A percentile compares a stretch with the other conserved stretches of the same genome.
These are phyloP conservation scores for Micromussa lordhowensis DNA, from an alignment of 92 coral and sea anemone genomes.

Conservation along the genomic window DNA sequence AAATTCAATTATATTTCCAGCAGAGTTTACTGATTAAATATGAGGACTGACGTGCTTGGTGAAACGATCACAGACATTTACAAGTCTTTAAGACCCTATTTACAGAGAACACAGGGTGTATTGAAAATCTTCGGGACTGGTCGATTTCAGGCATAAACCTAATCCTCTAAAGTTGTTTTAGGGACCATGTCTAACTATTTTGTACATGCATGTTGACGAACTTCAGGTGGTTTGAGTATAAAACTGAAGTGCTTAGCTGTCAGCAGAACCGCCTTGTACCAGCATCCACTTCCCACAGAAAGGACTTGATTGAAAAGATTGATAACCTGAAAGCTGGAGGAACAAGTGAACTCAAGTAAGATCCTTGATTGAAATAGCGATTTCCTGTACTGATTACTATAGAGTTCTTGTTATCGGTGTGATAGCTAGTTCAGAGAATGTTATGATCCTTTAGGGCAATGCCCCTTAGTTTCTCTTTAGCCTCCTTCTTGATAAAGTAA, in stretches of 20 bases:
- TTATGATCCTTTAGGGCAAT: background rate
- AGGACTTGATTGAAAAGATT: slow-evolving; percentile 90
- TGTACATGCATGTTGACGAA: background rate
- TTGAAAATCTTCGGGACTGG: no score
- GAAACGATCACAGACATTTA: no score
- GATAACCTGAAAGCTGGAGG: slow-evolving; percentile 89
- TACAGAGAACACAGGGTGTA: no score
- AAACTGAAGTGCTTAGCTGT: slow-evolving; percentile 91
- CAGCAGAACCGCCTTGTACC: slow-evolving; percentile 97
- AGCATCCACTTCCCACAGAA: slow-evolving; percentile 96
- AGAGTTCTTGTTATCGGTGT: background rate
- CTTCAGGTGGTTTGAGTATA: slow-evolving; percentile 81
- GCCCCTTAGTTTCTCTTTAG: background rate
- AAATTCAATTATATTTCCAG: no score
- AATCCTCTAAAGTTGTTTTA: no score
- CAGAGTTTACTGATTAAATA: no score
- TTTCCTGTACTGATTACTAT: background rate
- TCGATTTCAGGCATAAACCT: no score
- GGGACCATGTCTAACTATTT: background rate
- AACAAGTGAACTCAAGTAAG: slow-evolving; percentile 93
- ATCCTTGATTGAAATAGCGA: background rate
- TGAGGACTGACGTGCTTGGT: no score
- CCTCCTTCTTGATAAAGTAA: background rate
- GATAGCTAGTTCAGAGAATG: background rate
- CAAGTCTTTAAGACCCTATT: no score